Conservation (phyloP, 2,888 invertebrate species). For the Nezara viridula region DNA sequence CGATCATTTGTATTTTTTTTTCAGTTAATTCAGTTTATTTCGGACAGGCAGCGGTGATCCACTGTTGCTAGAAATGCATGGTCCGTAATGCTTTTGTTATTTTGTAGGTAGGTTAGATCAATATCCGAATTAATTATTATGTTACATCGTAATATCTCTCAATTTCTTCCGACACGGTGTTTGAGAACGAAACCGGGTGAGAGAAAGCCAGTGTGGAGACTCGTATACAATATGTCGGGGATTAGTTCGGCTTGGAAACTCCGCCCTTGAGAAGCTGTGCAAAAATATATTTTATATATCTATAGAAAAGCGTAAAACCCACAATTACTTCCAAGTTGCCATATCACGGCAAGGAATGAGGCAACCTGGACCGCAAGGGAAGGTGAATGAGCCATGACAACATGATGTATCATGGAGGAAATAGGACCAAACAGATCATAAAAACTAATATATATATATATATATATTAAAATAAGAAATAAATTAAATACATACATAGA, state of each 20-base stretch:
- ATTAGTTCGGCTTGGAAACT: conserved; percentile 7
- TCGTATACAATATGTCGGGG: background rate
- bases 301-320: conserved; percentile 15
- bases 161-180: background rate
- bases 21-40: too few relatives aligned
- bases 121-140: too few relatives aligned
- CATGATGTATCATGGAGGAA: background rate
- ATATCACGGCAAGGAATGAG: background rate
- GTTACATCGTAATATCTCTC: too few relatives aligned
- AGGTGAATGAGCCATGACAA: background rate
- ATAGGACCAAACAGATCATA: too few relatives aligned
- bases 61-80: too few relatives aligned
- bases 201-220: background rate
- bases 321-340: conserved; percentile 6
- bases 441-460: too few relatives aligned
- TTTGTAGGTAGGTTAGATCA: too few relatives aligned
- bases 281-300: conserved; percentile 9
- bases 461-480: too few relatives aligned
- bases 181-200: background rate
- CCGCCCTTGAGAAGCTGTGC: background rate
- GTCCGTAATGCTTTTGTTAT: too few relatives aligned
- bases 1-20: too few relatives aligned
- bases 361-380: background rate
- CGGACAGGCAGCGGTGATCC: too few relatives aligned
- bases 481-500: too few relatives aligned